Evolutionary conservation across 2,113 vertebrate genomes (phyloP), one percentile per base, ranked within the genome.

Genomic region (Brevimyrus niger): DNA sequence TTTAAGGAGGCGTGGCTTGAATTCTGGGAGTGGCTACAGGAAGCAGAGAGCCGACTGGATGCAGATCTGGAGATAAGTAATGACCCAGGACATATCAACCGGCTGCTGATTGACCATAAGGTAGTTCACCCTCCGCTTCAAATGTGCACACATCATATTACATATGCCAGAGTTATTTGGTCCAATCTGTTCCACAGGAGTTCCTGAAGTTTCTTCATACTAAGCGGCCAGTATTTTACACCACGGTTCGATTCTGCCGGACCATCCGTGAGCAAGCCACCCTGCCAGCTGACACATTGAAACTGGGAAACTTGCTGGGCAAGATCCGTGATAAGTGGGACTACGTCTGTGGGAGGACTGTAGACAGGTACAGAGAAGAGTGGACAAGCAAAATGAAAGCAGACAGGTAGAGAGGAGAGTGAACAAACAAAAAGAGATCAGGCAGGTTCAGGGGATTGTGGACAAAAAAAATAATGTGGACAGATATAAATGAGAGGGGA

Each of bases 321-420:
- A 98, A 99, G 92, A 96, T 99, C 89, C 95, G 98, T n/a, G 98
- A 99, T 94, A 99, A 98, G 91, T 99, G 98, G 98, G 98, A 99
- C 95, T 99, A 98, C 0, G 98, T 99, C 90, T 99, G 98, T 6
- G 98, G 98, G 38, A 99, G 99, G 94, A 99, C 98, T 0, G 61
- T 50, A 46, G 0, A 0, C 69, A 65, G 53, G 53, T 65, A 51
- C 42, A 21, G 55, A 31, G 47, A 27, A 51, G 47, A 82, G 4
- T 2, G 19, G 3, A 55, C 65, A 88, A n/a, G 53, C 0, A 80
- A 80, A 80, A 42, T 6, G 23, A 48, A 23, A 50, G 23, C 0
- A 6, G 27, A 2, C 47, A 35, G 73, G 31, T 42, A 80, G 35
- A 42, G 27, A 38, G 73, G 73, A 80, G 9, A 65, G 23, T 11